These are phyloP conservation scores for Papilio protenor DNA, from an alignment of 2,888 invertebrate genomes.

Conservation along the genomic window DNA sequence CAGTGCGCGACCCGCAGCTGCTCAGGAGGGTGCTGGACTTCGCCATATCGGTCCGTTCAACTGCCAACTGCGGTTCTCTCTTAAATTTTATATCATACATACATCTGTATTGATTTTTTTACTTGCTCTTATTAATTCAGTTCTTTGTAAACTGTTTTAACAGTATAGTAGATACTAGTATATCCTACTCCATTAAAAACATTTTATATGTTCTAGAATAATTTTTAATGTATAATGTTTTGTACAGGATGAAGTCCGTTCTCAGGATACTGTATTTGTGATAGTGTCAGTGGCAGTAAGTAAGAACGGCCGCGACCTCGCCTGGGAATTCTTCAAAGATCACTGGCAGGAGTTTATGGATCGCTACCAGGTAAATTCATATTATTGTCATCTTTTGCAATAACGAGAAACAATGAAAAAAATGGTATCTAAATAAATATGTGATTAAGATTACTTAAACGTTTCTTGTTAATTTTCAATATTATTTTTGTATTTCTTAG, in stretches of 20 bases:
- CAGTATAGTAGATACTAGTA: too few relatives aligned
- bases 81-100: too few relatives aligned
- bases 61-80: not conserved
- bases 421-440: not conserved
- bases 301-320: constrained; percentile 91
- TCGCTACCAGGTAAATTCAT: constrained; percentile 87
- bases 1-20: constrained; percentile 88
- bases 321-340: constrained; percentile 96
- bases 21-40: constrained; percentile 91
- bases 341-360: constrained; percentile 91
- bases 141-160: not conserved
- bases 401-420: not conserved
- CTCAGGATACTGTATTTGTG: constrained; percentile 96
- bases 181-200: too few relatives aligned
- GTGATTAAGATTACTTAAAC: not conserved
- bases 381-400: not conserved
- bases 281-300: constrained; percentile 94
- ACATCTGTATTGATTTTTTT: not conserved
- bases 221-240: constrained; percentile 21
- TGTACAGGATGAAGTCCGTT: constrained; percentile 92
- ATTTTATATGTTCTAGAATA: too few relatives aligned
- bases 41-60: constrained; percentile 89
- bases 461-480: not conserved
- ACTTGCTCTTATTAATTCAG: not conserved
- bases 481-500: constrained; percentile 60